Base-by-base conservation (phyloP, 2,797 vertebrate species). In the Sebastes nivosus region DNA sequence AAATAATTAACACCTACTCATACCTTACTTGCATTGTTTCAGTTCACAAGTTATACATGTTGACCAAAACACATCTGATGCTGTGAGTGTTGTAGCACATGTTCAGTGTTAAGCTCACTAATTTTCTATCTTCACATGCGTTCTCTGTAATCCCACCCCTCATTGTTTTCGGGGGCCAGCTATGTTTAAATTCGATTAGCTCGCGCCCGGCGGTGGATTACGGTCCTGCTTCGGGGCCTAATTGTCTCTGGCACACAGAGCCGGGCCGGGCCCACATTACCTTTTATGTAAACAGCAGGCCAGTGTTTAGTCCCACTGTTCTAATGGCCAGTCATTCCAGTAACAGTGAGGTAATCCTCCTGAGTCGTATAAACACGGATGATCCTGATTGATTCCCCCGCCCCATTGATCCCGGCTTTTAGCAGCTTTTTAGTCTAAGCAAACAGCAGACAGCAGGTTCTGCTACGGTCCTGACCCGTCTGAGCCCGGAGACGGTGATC, bases 271-370 rank as follows among this genome's bases (percentile, higher is more conserved):
- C 86, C 88, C 82, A 68, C 90, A 52, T 89, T 90, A 93, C 88
- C 91, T 90, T 93, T 79, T 92, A 87, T 90, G 91, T 94, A 94
- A 95, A 95, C 94, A 92, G 73, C 75, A 14, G 77, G 79, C 18
- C 85, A 80, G 85, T 89, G 94, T 93, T 93, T 89, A 94, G 92
- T 88, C 90, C 83, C 91, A 76, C 90, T 89, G 92, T 93, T 87
- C 88, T 93, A 88, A 94, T 89, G 92, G 92, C 79, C 83, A 76
- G 89, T 88, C 87, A 87, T 95, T 91, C 86, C 82, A 88, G 90
- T 91, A 90, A 91, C 90, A 87, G 88, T 94, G 92, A 95, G 91
- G 91, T 95, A 94, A 95, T 94, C 88, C 91, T 24, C 81, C 87
- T 61, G 87, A 90, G 88, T 88, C 75, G 87, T 89, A 89, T 94